Conservation (phyloP, 2,888 invertebrate genomes). For the Lamellibrachia satsuma region DNA sequence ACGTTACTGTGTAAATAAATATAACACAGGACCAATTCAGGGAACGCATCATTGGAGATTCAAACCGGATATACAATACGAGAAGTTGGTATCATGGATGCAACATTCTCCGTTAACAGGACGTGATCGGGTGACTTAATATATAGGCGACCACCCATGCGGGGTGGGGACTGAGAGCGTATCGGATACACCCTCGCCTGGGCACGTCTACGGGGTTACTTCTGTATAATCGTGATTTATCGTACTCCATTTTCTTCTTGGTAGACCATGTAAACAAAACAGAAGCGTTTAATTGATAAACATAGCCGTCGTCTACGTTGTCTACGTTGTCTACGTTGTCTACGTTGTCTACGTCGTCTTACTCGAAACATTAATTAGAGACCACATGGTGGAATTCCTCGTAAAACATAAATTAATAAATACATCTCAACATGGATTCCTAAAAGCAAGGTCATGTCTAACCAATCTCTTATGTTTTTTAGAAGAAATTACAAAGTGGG, state of each 20-base stretch:
- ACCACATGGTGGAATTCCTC: too few species aligned
- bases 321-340: too few species aligned
- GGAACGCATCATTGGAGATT: neutral
- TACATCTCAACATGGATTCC: too few species aligned
- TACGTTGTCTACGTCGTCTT: too few species aligned
- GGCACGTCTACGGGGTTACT: neutral
- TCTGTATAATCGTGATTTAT: conserved; percentile 5
- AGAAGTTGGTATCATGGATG: neutral
- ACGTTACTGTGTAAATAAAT: too few species aligned
- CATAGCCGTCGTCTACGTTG: too few species aligned
- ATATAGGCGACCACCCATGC: neutral
- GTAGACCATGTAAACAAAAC: too few species aligned
- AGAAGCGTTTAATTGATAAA: neutral
- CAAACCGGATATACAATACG: neutral
- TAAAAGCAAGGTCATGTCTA: too few species aligned
- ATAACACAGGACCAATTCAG: neutral
- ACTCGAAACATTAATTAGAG: too few species aligned
- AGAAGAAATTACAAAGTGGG: too few species aligned
- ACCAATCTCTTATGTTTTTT: too few species aligned
- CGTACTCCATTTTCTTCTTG: neutral
- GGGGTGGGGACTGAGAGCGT: neutral
- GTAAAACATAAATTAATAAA: too few species aligned
- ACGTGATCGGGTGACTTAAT: neutral
- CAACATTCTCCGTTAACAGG: neutral
- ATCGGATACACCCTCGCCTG: neutral